Base-by-base conservation (phyloP, 2,888 invertebrate species). In the Oeneis ivallda region DNA sequence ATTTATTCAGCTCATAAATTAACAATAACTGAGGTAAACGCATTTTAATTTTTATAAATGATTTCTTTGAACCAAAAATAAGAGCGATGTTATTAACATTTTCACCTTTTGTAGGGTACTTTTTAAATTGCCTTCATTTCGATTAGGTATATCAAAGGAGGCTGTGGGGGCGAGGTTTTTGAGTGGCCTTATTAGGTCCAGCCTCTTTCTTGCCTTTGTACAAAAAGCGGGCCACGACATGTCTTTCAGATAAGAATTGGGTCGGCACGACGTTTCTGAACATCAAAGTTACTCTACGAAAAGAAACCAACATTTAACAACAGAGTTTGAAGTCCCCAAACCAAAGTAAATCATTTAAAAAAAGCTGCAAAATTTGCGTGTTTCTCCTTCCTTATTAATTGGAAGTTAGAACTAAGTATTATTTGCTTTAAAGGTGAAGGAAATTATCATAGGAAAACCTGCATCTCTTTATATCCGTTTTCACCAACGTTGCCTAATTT, bases 221-320 rank as follows among this genome's bases (percentile, higher is more conserved):
- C 78, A 79, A 76, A 74, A 73, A 75, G 76, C 74, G 75, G 74
- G 73, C 77, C 76, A 72, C 80, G 82, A 82, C 86, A 81, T 87
- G 88, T 90, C 90, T 89, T 88, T 87, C 83, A 87, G 89, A 90
- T 85, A 89, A 79, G 82, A 87, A 86, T 82, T 88, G 84, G 87
- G 86, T 83, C 86, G 86, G 15, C 45, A 45, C 45, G 79, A 76
- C 72, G 80, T 84, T 79, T 77, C 76, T 79, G 75, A 68, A 87
- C 82, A 85, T 89, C 89, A 89, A 90, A 90, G 85, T 75, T 69
- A 68, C 19, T 39, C 43, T n/a, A 32, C 5, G 54, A 37, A 37
- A 54, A 39, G n/a, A n/a, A n/a, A n/a, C n/a, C n/a, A n/a, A n/a
- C n/a, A n/a, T n/a, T n/a, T n/a, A n/a, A n/a, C n/a, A n/a, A n/a